Conservation (phyloP, 2,113 vertebrate genomes). For the Seriola aureovittata region DNA sequence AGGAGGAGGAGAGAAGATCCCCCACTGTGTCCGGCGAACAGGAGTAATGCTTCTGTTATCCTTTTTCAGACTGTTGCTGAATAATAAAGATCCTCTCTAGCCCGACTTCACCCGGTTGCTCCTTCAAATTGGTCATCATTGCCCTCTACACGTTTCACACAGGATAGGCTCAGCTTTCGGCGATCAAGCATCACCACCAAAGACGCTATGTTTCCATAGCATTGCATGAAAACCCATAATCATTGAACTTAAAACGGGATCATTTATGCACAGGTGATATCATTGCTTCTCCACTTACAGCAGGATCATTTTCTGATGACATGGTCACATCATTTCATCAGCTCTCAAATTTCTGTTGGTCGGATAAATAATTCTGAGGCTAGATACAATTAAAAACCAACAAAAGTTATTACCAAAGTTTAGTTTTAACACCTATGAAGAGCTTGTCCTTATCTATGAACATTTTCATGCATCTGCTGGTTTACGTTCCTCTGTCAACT, state of each 20-base stretch:
- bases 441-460: too few relatives aligned
- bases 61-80: constrained; percentile 46
- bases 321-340: background rate
- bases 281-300: background rate
- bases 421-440: too few relatives aligned
- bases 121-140: constrained; percentile 33
- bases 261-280: background rate
- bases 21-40: constrained; percentile 54
- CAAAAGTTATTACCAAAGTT: background rate
- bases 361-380: background rate
- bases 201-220: background rate
- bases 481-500: too few relatives aligned
- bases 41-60: constrained; percentile 42
- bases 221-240: constrained; percentile 3
- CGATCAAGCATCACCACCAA: background rate
- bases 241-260: background rate
- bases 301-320: background rate
- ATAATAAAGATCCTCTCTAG: constrained; percentile 67
- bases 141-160: constrained; percentile 40
- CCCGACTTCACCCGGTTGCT: constrained; percentile 32
- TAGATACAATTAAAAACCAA: background rate
- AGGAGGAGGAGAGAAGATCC: constrained; percentile 47
- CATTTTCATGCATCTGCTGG: too few relatives aligned
- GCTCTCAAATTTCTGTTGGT: background rate
- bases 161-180: background rate